Conservation (phyloP, 2,797 vertebrate species). For the Psittacula echo region DNA sequence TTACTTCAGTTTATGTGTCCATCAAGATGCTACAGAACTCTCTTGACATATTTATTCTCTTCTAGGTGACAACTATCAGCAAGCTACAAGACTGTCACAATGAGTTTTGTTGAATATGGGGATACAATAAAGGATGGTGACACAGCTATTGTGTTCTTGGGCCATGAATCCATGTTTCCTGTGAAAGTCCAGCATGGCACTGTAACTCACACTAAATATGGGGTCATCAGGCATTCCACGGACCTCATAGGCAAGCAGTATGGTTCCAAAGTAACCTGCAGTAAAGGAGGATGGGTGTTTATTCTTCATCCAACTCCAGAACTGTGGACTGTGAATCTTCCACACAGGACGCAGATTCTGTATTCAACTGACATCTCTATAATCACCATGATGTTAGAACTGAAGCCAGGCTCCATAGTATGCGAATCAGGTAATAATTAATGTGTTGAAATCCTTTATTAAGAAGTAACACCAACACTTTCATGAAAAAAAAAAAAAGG, state of each 20-base stretch:
- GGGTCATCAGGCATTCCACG: slow-evolving; percentile 91
- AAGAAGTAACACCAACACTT: not conserved
- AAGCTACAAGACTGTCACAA: slow-evolving; percentile 44
- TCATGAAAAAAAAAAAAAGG: not conserved
- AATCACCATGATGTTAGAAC: slow-evolving; percentile 97
- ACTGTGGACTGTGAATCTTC: slow-evolving; percentile 93
- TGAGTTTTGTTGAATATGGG: slow-evolving; percentile 94
- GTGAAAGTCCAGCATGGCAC: slow-evolving; percentile 89
- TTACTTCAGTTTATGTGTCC: not conserved
- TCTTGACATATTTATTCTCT: not conserved
- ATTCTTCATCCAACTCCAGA: slow-evolving; percentile 95
- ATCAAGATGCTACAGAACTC: not conserved
- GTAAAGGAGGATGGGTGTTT: slow-evolving; percentile 95
- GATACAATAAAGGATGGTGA: slow-evolving; percentile 91
- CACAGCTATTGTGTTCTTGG: slow-evolving; percentile 90
- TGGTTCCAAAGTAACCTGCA: slow-evolving; percentile 95
- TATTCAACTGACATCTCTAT: slow-evolving; percentile 96
- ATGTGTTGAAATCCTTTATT: not conserved
- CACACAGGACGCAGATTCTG: slow-evolving; percentile 96
- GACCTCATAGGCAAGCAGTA: slow-evolving; percentile 93
- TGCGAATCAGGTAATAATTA: slow-evolving; percentile 91
- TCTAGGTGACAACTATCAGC: not conserved
- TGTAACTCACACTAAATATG: slow-evolving; percentile 94
- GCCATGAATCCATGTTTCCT: slow-evolving; percentile 91
- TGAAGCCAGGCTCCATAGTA: slow-evolving; percentile 93